Conservation (phyloP, 2,113 vertebrate species). For the Colossoma macropomum region DNA sequence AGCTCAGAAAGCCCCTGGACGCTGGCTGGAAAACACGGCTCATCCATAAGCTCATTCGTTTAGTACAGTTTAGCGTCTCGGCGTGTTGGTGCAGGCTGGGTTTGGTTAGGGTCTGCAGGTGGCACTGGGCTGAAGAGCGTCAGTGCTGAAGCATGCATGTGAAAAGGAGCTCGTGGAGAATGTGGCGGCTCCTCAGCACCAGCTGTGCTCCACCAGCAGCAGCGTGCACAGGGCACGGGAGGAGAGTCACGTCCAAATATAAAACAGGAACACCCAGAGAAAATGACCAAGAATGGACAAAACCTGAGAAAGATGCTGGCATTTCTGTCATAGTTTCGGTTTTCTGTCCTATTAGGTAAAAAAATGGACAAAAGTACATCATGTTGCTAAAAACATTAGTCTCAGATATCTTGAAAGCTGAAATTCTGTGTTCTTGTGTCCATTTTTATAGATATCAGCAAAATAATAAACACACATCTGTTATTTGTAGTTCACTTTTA, state of each 20-base stretch:
- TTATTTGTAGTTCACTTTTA: no score
- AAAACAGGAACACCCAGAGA: not conserved
- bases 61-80: conserved; percentile 63
- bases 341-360: no score
- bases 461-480: no score
- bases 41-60: conserved; percentile 25
- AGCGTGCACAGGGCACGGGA: not conserved
- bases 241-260: not conserved
- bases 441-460: no score
- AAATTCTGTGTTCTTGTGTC: no score
- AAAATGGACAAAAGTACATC: no score
- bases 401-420: no score
- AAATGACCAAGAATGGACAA: no score
- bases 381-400: no score
- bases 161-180: conserved; percentile 71
- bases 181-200: conserved; percentile 61
- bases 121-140: conserved; percentile 72
- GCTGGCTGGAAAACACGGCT: conserved; percentile 44
- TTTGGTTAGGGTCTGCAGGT: conserved; percentile 74
- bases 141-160: conserved; percentile 73
- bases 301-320: not conserved
- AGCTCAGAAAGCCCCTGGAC: not conserved
- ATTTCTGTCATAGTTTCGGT: not conserved
- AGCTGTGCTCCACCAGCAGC: conserved; percentile 68
- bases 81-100: conserved; percentile 57